Evolutionary conservation across 2,888 invertebrate species (phyloP).

Genomic region (Hydrotaea diabolus): DNA sequence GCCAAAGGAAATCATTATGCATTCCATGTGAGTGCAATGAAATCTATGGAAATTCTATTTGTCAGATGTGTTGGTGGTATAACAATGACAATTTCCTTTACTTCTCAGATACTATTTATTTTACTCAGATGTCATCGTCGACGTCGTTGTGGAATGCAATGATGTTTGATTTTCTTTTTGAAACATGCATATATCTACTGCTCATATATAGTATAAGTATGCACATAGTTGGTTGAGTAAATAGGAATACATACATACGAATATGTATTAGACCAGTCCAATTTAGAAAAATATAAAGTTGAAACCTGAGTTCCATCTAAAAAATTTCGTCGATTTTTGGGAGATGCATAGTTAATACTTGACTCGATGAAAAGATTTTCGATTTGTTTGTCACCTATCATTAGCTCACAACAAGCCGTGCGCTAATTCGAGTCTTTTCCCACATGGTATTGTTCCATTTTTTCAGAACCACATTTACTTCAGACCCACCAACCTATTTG

Average conservation of each 20-base stretch:
- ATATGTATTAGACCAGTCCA: not conserved
- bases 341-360: too few species aligned
- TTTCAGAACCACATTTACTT: too few species aligned
- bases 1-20: conserved; percentile 36
- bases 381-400: too few species aligned
- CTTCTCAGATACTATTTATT: conserved; percentile 19
- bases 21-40: conserved; percentile 19
- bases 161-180: conserved; percentile 15
- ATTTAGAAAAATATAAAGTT: too few species aligned
- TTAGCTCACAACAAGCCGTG: too few species aligned
- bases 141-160: conserved; percentile 8
- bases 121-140: not conserved
- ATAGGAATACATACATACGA: not conserved
- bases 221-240: too few species aligned
- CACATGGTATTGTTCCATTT: too few species aligned
- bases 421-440: too few species aligned
- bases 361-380: too few species aligned
- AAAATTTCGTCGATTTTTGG: too few species aligned
- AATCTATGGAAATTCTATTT: conserved; percentile 40
- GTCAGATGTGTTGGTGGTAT: conserved; percentile 35
- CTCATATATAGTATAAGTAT: not conserved
- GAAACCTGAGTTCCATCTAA: too few species aligned
- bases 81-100: conserved; percentile 37
- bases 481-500: too few species aligned
- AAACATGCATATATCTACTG: not conserved